Percentiles rank a stretch among this genome's conserved stretches.
Evolutionary conservation across 2,888 invertebrate species (phyloP).

Genomic region (Aphodius sticticus): DNA sequence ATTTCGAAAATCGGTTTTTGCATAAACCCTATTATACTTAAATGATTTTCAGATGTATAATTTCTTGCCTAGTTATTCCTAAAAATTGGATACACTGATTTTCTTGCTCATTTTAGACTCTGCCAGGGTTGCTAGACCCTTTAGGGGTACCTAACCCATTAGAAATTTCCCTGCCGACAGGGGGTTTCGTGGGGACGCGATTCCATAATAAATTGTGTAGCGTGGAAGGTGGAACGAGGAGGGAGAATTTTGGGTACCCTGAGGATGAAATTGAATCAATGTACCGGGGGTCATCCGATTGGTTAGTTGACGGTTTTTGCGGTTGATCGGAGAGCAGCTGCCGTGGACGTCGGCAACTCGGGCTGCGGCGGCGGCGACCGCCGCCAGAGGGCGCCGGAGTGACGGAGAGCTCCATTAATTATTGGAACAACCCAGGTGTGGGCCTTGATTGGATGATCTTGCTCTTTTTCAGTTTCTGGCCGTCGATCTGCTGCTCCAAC

Average conservation of each 20-base stretch:
- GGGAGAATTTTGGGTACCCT: not conserved
- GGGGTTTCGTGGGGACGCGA: not conserved
- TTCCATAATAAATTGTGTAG: conserved; percentile 4
- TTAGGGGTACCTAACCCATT: not conserved
- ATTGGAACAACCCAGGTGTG: conserved; percentile 44
- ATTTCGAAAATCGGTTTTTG: no score
- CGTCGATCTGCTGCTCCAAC: not conserved
- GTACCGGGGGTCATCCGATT: conserved; percentile 40
- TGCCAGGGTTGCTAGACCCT: not conserved
- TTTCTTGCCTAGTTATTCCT: no score
- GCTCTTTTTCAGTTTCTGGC: conserved; percentile 34
- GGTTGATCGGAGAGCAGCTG: conserved; percentile 48
- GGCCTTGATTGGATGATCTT: conserved; percentile 39
- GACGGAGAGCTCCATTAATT: conserved; percentile 49
- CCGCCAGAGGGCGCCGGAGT: conserved; percentile 46
- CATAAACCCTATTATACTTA: no score
- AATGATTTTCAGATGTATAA: no score
- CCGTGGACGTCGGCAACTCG: conserved; percentile 42
- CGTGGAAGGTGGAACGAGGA: not conserved
- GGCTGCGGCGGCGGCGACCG: conserved; percentile 48
- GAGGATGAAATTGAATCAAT: conserved; percentile 37
- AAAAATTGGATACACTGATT: not conserved
- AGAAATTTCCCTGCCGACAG: not conserved
- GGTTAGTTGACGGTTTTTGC: conserved; percentile 42
- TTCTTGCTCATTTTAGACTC: not conserved